phyloP scores from a whole-genome alignment of 2,797 vertebrate genomes.

The Diglossa cyanea region DNA sequence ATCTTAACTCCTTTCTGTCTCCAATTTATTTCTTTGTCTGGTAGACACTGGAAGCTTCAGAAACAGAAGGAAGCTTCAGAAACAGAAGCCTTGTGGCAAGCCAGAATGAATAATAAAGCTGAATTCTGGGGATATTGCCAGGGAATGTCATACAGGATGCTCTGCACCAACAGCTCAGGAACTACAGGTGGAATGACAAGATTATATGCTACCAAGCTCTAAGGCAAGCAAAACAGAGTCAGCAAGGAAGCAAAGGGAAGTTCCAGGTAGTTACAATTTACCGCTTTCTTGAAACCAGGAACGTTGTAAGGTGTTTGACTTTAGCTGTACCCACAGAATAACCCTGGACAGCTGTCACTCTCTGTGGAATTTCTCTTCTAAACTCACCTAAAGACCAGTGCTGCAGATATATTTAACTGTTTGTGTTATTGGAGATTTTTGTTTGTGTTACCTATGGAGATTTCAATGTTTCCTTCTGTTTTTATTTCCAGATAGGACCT shows the following conservation, averaged over 20 bases:
- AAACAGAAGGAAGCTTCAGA: slow-evolving; percentile 13
- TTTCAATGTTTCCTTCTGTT: not conserved
- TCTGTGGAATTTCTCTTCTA: not conserved
- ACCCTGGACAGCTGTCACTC: not conserved
- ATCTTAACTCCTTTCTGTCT: not conserved
- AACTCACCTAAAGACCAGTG: not conserved
- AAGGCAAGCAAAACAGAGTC: not conserved
- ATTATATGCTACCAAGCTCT: not conserved
- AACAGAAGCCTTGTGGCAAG: slow-evolving; percentile 29
- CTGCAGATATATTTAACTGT: not conserved
- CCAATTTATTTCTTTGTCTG: slow-evolving; percentile 21
- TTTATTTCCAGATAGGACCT: not conserved
- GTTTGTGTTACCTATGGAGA: not conserved
- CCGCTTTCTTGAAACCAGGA: not conserved
- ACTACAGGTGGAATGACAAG: slow-evolving; percentile 35
- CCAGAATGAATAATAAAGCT: slow-evolving; percentile 32
- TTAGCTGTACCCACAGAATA: not conserved
- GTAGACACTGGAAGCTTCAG: not conserved
- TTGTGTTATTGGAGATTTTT: not conserved
- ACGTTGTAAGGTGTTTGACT: not conserved
- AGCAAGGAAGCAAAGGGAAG: not conserved
- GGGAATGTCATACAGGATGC: slow-evolving; percentile 10
- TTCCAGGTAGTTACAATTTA: not conserved
- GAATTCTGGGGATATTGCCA: slow-evolving; percentile 57
- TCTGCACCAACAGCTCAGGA: slow-evolving; percentile 17